phyloP scores from a whole-genome alignment of 2,888 invertebrate genomes.

The Lutraria lutraria region DNA sequence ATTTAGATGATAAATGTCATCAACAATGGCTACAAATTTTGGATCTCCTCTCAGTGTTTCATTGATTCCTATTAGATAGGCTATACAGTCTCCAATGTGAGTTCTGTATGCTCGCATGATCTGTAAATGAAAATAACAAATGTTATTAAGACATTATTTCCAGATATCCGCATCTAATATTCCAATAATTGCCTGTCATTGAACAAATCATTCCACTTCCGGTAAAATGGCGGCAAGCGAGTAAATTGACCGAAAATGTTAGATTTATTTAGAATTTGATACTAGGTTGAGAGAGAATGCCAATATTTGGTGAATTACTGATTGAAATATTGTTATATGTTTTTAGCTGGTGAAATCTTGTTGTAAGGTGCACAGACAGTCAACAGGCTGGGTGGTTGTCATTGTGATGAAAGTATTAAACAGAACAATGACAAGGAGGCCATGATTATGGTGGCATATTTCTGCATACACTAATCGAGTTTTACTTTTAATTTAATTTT shows the following conservation, averaged over 20 bases:
- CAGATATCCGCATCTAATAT: conserved; percentile 6
- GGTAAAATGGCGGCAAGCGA: conserved; percentile 9
- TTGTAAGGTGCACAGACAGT: background rate
- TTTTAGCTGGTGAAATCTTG: background rate
- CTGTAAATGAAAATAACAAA: conserved; percentile 52
- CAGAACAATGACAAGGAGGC: background rate
- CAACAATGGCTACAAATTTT: conserved; percentile 58
- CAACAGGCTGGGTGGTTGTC: background rate
- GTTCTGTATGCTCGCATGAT: conserved; percentile 62
- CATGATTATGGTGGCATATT: background rate
- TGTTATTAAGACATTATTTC: conserved; percentile 14
- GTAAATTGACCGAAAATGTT: background rate
- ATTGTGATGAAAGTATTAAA: background rate
- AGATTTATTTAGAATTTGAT: conserved; percentile 23
- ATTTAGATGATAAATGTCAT: conserved; percentile 64
- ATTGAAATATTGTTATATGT: background rate
- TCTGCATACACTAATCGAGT: no score
- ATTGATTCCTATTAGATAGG: conserved; percentile 57
- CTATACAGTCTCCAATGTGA: conserved; percentile 60
- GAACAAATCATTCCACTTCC: background rate
- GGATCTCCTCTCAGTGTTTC: conserved; percentile 37
- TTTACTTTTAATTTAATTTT: no score
- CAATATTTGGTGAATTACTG: background rate
- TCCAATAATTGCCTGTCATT: conserved; percentile 33
- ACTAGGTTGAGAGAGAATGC: background rate